Conservation (phyloP, 2,113 vertebrate species). For the Promerops cafer region DNA sequence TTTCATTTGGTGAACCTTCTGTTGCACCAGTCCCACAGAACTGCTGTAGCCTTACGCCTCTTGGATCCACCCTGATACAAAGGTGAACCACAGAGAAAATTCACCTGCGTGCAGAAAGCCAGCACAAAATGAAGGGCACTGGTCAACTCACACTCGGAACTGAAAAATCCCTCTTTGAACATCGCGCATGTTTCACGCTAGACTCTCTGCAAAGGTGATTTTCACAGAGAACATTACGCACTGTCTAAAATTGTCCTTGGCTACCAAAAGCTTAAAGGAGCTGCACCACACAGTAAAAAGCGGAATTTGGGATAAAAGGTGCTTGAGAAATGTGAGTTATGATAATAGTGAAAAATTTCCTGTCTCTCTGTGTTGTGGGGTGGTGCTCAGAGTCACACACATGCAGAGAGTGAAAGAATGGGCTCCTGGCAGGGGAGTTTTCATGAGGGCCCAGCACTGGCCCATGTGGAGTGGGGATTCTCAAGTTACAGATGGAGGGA, state of each 20-base stretch:
- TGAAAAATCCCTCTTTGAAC: not conserved
- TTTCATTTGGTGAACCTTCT: not conserved
- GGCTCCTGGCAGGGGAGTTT: not conserved
- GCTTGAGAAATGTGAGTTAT: not conserved
- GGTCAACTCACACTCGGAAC: not conserved
- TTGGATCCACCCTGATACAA: accelerated
- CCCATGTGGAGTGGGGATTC: not conserved
- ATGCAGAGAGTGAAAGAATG: not conserved
- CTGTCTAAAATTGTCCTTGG: not conserved
- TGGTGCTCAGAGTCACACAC: not conserved
- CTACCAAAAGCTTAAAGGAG: not conserved
- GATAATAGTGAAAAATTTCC: not conserved
- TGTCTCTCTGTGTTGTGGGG: not conserved
- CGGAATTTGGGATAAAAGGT: not conserved
- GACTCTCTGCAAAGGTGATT: not conserved
- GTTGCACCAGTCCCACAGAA: not conserved
- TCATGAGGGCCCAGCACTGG: not conserved
- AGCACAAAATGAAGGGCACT: not conserved
- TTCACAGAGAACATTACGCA: not conserved
- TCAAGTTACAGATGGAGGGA: not conserved
- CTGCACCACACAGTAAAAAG: not conserved
- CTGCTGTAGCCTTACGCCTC: not conserved
- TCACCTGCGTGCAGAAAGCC: not conserved
- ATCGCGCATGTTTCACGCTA: not conserved
- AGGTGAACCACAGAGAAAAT: not conserved